A percentile compares a stretch with the other conserved stretches of the same genome.
Evolutionary conservation across 2,797 vertebrate genomes (phyloP).

Genomic region (Cichlasoma orientale): DNA sequence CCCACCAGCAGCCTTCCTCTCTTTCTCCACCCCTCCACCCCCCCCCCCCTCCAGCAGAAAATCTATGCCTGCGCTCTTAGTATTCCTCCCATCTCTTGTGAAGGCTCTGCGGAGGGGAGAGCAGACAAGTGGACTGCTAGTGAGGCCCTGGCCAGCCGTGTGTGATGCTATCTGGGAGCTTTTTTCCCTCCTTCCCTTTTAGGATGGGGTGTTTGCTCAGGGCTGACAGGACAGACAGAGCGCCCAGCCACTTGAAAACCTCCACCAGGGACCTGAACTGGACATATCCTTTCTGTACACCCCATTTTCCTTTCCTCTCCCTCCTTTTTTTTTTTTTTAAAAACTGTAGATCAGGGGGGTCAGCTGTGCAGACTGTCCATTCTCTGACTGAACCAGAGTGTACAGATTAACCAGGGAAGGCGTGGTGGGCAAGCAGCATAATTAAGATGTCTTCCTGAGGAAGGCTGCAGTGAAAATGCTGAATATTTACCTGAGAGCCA

Average conservation of each 20-base stretch:
- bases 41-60: slow-evolving; percentile 68
- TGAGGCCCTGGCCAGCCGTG: slow-evolving; percentile 76
- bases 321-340: background rate
- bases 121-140: slow-evolving; percentile 79
- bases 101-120: slow-evolving; percentile 76
- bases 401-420: background rate
- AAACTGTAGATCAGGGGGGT: slow-evolving; percentile 26
- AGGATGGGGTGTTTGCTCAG: slow-evolving; percentile 73
- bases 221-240: slow-evolving; percentile 76
- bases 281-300: slow-evolving; percentile 57
- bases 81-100: slow-evolving; percentile 82
- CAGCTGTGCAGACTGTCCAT: background rate
- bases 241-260: slow-evolving; percentile 70
- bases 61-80: slow-evolving; percentile 84
- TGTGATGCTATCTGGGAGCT: slow-evolving; percentile 74
- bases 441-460: background rate
- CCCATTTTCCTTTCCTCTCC: slow-evolving; percentile 16
- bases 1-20: slow-evolving; percentile 63
- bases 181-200: slow-evolving; percentile 48
- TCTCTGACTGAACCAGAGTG: slow-evolving; percentile 3
- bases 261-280: slow-evolving; percentile 68
- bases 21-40: slow-evolving; percentile 42
- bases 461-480: background rate
- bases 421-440: background rate
- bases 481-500: background rate